Evolutionary conservation across 2,888 invertebrate genomes (phyloP), one percentile per base, ranked within the genome.

Genomic region (Anaspis maculata): DNA sequence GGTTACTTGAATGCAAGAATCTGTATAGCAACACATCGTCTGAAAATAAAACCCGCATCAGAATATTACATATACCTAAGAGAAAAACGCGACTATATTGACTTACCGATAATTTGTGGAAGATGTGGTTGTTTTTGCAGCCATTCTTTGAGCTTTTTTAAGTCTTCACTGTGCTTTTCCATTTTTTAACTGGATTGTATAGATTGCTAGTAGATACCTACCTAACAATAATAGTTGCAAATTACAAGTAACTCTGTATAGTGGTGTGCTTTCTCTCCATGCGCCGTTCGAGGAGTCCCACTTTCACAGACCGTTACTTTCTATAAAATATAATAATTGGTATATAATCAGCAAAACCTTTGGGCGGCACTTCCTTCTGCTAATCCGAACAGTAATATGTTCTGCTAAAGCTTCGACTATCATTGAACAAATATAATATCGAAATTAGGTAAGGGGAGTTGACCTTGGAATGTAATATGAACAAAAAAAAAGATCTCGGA

Each of bases 71-170:
- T 13, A n/a, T n/a, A 14, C 2, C 11, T 24, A 5, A 7, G 4
- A 29, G 10, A 27, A 41, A 28, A n/a, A 13, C 10, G 10, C 10
- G 9, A n/a, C n/a, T n/a, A n/a, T n/a, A n/a, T n/a, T 15, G 12
- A 62, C 72, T 70, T 67, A 81, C 81, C 74, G 39, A 80, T 74
- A 47, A 74, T 72, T 51, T 77, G 72, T 1, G 81, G 81, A 27
- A 82, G 64, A 61, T 81, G 79, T 0, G 74, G 72, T 49, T 81
- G 79, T 44, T 72, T 74, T 42, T 57, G 56, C 4, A 81, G 63
- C 79, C 79, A 79, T 39, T 71, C 68, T 54, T 68, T 71, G 25
- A 77, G 66, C 6, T 58, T 56, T 12, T 61, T 57, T 5, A 76
- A 51, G 40, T 74, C 73, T 37, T 61, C 61, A 28, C 50, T 57